Evolutionary conservation across 2,888 invertebrate genomes (phyloP).

Genomic region (Augiades crinisus): DNA sequence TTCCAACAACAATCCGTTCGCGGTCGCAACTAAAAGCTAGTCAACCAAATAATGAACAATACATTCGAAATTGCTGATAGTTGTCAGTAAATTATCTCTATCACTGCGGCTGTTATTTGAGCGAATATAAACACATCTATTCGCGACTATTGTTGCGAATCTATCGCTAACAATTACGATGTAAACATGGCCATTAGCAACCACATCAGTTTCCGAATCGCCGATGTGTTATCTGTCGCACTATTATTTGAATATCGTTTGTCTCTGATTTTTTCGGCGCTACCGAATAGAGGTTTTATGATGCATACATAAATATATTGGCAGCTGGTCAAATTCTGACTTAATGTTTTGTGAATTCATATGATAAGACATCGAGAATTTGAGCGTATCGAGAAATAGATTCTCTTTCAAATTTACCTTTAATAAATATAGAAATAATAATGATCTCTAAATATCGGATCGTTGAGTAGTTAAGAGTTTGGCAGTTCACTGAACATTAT

Average conservation of each 20-base stretch:
- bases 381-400: too few relatives aligned
- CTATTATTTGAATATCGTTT: neutral
- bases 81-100: neutral
- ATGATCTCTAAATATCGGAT: too few relatives aligned
- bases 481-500: too few relatives aligned
- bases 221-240: neutral
- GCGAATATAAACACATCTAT: neutral
- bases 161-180: constrained; percentile 1
- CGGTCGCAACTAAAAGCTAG: neutral
- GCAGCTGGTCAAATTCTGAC: neutral
- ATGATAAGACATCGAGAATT: too few relatives aligned
- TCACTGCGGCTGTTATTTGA: neutral
- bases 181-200: constrained; percentile 7
- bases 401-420: too few relatives aligned
- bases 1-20: too few relatives aligned
- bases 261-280: neutral
- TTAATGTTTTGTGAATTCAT: neutral
- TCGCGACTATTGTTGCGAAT: neutral
- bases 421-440: too few relatives aligned
- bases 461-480: too few relatives aligned
- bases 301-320: neutral
- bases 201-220: neutral
- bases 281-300: neutral
- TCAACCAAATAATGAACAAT: neutral
- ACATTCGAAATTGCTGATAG: neutral